Conservation (phyloP, 2,888 invertebrate species). For the Dynastes grantii region DNA sequence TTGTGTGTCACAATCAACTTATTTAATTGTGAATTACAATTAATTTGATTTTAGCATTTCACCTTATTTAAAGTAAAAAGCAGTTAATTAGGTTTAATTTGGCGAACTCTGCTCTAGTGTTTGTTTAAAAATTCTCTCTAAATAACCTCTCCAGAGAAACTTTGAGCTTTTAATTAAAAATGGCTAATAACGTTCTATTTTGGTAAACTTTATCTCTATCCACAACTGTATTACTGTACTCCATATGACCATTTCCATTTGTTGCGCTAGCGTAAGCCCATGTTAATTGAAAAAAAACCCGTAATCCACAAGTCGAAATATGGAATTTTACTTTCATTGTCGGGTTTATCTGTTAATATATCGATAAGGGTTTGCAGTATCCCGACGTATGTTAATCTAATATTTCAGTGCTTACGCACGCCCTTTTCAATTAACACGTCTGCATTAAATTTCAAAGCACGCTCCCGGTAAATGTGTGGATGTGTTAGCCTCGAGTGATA, state of each 20-base stretch:
- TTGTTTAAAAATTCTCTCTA: no score
- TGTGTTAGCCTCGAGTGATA: no score
- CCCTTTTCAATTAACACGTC: conserved; percentile 2
- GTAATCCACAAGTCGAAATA: neutral
- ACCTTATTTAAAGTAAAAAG: no score
- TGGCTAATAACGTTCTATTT: no score
- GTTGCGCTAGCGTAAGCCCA: neutral
- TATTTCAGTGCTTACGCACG: conserved; percentile 7
- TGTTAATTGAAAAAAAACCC: conserved; percentile 2
- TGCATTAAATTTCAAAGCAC: neutral
- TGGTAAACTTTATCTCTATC: no score
- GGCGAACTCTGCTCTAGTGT: no score
- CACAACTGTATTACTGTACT: neutral
- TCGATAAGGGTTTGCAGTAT: neutral
- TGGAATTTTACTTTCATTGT: neutral
- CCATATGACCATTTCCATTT: neutral
- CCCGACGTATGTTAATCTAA: neutral
- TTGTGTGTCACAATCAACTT: no score
- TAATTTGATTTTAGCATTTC: no score
- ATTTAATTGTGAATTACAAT: no score
- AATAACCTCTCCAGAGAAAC: no score
- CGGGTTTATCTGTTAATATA: neutral
- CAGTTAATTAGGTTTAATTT: no score
- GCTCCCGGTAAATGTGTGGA: neutral
- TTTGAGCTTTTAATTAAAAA: no score